Conservation (phyloP, 2,888 invertebrate genomes). For the Calameuta pallipes region DNA sequence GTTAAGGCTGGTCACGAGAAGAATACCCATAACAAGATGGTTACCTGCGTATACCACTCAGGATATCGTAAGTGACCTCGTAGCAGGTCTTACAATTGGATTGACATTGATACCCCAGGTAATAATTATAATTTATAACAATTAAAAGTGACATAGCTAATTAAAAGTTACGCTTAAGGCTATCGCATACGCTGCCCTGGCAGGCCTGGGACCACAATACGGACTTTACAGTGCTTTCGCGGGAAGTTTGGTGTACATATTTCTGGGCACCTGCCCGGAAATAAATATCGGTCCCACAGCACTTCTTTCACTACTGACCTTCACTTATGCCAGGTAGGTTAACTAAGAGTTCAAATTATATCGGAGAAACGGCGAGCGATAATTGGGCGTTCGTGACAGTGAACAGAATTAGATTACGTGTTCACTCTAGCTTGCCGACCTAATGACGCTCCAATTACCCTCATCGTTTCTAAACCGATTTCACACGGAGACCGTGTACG, state of each 20-base stretch:
- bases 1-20: slow-evolving; percentile 30
- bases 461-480: not conserved
- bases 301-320: slow-evolving; percentile 79
- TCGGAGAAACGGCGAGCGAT: not conserved
- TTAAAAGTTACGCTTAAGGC: slow-evolving; percentile 37
- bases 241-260: slow-evolving; percentile 81
- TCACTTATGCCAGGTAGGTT: slow-evolving; percentile 68
- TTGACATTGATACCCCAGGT: slow-evolving; percentile 66
- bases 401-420: not conserved
- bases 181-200: slow-evolving; percentile 56
- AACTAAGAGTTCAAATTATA: not conserved
- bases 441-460: not conserved
- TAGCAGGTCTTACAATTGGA: slow-evolving; percentile 70
- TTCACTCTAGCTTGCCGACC: not conserved
- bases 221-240: slow-evolving; percentile 86
- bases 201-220: slow-evolving; percentile 71
- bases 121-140: not conserved
- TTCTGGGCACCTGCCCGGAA: slow-evolving; percentile 80
- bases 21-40: slow-evolving; percentile 66
- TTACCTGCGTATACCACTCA: slow-evolving; percentile 64
- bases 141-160: not conserved
- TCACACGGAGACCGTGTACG: not conserved
- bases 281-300: slow-evolving; percentile 81
- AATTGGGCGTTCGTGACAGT: not conserved
- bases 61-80: slow-evolving; percentile 68